Base-by-base conservation (phyloP, 1,140 invertebrate species). In the Potamilus streckersoni region DNA sequence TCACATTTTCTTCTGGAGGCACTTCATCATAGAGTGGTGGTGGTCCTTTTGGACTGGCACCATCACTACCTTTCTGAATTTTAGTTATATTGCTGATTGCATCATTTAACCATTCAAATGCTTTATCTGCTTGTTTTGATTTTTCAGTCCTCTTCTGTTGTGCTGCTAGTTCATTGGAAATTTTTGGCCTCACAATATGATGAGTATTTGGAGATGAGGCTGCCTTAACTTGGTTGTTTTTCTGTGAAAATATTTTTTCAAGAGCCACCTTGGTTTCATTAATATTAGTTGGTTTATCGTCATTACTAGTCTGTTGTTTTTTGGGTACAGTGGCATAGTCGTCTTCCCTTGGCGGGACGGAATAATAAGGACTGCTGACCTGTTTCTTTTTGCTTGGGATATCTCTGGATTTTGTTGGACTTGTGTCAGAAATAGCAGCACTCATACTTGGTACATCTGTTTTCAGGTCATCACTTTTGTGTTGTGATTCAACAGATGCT, bases 51-150 rank as follows among this genome's bases (percentile, higher is more conserved):
- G 75, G 75, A 60, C 73, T 65, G 38, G 63, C 61, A 20, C 63
- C 74, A 65, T 70, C 15, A 71, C 78, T 83, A 1, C 78, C 81
- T 69, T 76, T 68, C 31, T 68, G 78, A 70, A 82, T 83, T 49
- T 85, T 61, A 57, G 83, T 76, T 73, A 88, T 84, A 69, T 79
- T 83, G 79, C 74, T 85, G 49, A 89, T 74, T 23, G 85, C 88
- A 79, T 85, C 85, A 79, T 86, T 87, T 56, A 89, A 73, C 90
- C 89, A 91, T 80, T 88, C 88, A 86, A 88, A 90, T 57, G 87
- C 86, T 76, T 87, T 85, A 57, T 89, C 84, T 27, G 82, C 73
- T 70, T 82, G 85, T 69, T 72, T 72, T 2, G 69, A 31, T 19
- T 69, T 19, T 19, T 49, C 17, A 55, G 17, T 19, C 38, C 11